phyloP scores from a whole-genome alignment of 2,113 vertebrate genomes.

The Sander vitreus region DNA sequence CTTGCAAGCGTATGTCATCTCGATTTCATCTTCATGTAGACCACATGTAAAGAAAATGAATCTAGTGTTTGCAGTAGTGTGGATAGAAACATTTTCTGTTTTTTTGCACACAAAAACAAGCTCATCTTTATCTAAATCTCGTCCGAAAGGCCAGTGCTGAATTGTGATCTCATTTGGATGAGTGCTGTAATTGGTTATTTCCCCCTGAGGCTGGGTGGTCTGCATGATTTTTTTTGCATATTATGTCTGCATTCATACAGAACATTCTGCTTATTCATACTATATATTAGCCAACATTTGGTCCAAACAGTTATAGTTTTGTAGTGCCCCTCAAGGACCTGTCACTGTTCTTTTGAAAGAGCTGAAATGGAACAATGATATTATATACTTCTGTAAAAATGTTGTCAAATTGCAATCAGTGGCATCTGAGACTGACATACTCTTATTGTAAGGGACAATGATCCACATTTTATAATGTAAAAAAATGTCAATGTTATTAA shows the following conservation, averaged over 20 bases:
- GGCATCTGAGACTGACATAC: background rate
- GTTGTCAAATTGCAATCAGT: background rate
- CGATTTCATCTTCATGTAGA: background rate
- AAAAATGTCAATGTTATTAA: background rate
- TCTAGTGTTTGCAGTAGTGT: background rate
- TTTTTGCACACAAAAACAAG: background rate
- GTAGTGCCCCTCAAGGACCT: background rate
- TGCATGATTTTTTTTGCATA: background rate
- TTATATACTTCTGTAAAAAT: background rate
- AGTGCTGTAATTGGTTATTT: slow-evolving; percentile 3
- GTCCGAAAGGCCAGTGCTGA: background rate
- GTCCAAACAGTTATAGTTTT: background rate
- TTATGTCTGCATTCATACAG: background rate
- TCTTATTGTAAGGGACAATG: background rate
- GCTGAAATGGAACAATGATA: background rate
- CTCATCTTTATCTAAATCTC: background rate
- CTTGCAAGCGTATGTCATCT: background rate
- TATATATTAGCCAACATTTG: too few relatives aligned
- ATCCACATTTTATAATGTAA: background rate
- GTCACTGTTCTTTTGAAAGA: background rate
- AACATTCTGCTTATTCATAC: background rate
- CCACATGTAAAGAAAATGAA: background rate
- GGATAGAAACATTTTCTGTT: background rate
- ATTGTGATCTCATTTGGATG: background rate
- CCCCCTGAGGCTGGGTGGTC: background rate